Evolutionary conservation across 2,113 vertebrate genomes (phyloP).

Genomic region (Grallaria varia): DNA sequence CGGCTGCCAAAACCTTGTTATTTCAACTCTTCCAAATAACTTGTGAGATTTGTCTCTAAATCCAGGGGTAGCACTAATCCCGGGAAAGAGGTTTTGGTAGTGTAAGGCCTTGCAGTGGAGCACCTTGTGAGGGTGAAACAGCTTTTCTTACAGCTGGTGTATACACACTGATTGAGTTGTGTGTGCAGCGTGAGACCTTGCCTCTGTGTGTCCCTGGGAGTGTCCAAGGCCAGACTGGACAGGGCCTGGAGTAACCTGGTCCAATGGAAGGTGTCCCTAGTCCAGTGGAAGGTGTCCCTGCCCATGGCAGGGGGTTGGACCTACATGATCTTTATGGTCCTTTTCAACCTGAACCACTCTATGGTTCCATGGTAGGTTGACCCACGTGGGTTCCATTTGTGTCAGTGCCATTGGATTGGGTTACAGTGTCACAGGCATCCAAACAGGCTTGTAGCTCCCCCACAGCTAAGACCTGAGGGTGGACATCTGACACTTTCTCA

Average conservation of each 20-base stretch:
- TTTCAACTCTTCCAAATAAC: neutral
- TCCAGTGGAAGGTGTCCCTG: neutral
- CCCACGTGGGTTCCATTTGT: rapidly evolving
- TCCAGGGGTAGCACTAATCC: neutral
- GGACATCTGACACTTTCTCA: neutral
- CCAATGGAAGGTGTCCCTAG: neutral
- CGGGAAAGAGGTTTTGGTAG: neutral
- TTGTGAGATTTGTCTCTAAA: neutral
- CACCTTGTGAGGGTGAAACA: neutral
- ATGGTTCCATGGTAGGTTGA: neutral
- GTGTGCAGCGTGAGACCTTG: neutral
- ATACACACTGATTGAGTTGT: rapidly evolving
- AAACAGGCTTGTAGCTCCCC: neutral
- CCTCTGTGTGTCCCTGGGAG: neutral
- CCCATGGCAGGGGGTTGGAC: neutral
- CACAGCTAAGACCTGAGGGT: neutral
- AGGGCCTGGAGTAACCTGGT: neutral
- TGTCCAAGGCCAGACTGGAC: neutral
- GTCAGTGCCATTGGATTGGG: rapidly evolving
- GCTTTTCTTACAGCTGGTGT: neutral
- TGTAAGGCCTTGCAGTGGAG: neutral
- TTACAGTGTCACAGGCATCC: neutral
- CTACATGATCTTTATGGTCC: no score
- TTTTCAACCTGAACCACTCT: neutral
- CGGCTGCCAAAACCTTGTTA: neutral